Percentiles rank a stretch among this genome's conserved stretches.
Conservation (phyloP, 2,113 vertebrate species). For the Lampris megalopsis region DNA sequence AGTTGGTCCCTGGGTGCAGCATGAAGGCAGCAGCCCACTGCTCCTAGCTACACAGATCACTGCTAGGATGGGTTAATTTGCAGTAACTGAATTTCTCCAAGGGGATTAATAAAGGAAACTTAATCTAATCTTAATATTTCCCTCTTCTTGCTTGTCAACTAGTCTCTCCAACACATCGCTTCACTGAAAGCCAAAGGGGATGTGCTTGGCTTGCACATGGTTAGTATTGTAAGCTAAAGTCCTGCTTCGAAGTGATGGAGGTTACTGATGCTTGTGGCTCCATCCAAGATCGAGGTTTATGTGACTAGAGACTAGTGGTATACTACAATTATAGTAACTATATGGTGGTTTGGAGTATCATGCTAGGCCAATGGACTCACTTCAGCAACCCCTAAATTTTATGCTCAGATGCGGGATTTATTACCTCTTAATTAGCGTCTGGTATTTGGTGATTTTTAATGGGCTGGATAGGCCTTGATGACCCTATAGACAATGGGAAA, state of each 20-base stretch:
- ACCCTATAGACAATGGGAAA: neutral
- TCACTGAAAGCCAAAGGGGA: neutral
- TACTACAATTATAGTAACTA: slow-evolving; percentile 35
- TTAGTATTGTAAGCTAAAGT: neutral
- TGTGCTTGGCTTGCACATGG: neutral
- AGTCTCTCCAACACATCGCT: neutral
- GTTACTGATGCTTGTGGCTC: slow-evolving; percentile 42
- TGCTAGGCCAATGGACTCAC: slow-evolving; percentile 18
- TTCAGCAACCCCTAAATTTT: slow-evolving; percentile 5
- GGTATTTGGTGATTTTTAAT: slow-evolving; percentile 2
- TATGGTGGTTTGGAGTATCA: slow-evolving; percentile 16
- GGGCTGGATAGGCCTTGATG: neutral
- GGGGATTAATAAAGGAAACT: too few species aligned
- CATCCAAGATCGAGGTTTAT: slow-evolving; percentile 34
- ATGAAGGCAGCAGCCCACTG: too few species aligned
- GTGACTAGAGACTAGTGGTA: neutral
- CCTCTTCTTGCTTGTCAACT: too few species aligned
- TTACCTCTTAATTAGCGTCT: slow-evolving; percentile 10
- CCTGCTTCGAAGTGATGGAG: slow-evolving; percentile 43
- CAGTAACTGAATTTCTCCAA: too few species aligned
- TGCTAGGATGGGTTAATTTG: too few species aligned
- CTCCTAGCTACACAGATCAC: too few species aligned
- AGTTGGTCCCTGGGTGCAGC: too few species aligned
- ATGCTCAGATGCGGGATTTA: slow-evolving; percentile 10
- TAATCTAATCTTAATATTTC: too few species aligned